Conservation (phyloP, 2,888 invertebrate species). For the Pteria penguin region DNA sequence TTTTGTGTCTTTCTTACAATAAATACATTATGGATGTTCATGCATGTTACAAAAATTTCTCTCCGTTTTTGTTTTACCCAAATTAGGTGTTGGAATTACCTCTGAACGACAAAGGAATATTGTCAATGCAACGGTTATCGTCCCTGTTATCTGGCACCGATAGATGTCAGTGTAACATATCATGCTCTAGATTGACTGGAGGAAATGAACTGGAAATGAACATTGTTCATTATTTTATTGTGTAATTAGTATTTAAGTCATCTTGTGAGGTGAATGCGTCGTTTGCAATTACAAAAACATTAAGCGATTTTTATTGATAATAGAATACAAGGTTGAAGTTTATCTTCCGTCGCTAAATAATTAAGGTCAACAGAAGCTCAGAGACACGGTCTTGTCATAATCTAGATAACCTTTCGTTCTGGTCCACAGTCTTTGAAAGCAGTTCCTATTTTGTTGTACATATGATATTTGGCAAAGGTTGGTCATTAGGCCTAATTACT, state of each 20-base stretch:
- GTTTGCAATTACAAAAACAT: slow-evolving; percentile 16
- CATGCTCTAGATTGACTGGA: slow-evolving; percentile 20
- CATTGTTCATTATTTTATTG: slow-evolving; percentile 25
- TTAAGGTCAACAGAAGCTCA: background rate
- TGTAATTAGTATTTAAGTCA: slow-evolving; percentile 21
- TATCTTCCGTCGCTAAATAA: slow-evolving; percentile 14
- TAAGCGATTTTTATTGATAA: slow-evolving; percentile 6
- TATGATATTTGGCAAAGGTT: background rate
- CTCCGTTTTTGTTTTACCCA: slow-evolving; percentile 1
- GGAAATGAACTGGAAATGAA: slow-evolving; percentile 27
- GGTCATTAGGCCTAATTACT: background rate
- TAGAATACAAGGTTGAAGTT: background rate
- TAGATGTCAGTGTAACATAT: slow-evolving; percentile 27
- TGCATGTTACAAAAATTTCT: slow-evolving; percentile 15
- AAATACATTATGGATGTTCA: background rate
- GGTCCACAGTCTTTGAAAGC: background rate
- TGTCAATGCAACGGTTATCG: slow-evolving; percentile 24
- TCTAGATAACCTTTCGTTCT: background rate
- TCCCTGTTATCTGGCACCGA: slow-evolving; percentile 4
- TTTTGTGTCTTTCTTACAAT: background rate
- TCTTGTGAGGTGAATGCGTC: slow-evolving; percentile 22
- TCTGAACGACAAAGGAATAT: background rate
- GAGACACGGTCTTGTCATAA: background rate
- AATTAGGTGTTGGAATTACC: slow-evolving; percentile 8
- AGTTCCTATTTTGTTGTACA: background rate